Evolutionary conservation across 2,113 vertebrate species (phyloP), one percentile per base, ranked within the genome.

Genomic region (Haemorhous mexicanus): DNA sequence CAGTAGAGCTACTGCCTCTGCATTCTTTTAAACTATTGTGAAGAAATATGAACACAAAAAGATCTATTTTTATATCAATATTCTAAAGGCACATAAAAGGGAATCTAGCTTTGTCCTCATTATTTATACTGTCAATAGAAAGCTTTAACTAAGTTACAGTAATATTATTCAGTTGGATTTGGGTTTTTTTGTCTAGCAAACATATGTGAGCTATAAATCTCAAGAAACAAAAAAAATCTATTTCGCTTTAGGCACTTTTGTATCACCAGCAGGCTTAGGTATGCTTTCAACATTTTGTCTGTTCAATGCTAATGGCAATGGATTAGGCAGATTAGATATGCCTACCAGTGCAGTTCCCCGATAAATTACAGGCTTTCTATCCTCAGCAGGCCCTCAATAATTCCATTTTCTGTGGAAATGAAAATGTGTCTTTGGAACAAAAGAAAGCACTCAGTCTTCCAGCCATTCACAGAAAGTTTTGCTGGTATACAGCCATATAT

Each of bases 121-220:
- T 52, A 92, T 89, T 96, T 86, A 90, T 90, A 41, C 3, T 49
- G 43, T 35, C 75, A 94, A 41, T 32, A 86, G 47, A 86, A 93
- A 88, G 75, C 59, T 86, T 88, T 80, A 93, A 92, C 44, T 72
- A 85, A 95, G 79, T 95, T 85, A 85, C 63, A 75, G 63, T 70
- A 79, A 77, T 70, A 85, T 39, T 78, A 73, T 89, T 93, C 70
- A 9, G 49, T 43, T 87, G 70, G 74, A 87, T 93, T 95, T 83
- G 37, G 43, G 10, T 3, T 46, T 91, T 93, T 77, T 79, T 89
- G 47, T 79, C 73, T 23, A 88, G 70, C 56, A 91, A 94, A 93
- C 43, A 55, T 56, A 91, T 50, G 53, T 62, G 74, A 89, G n/a
- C 46, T 83, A 91, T 83, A 95, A 89, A 95, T 91, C 94, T 95